phyloP scores from a whole-genome alignment of 2,113 vertebrate genomes.

The Apodemus sylvaticus region DNA sequence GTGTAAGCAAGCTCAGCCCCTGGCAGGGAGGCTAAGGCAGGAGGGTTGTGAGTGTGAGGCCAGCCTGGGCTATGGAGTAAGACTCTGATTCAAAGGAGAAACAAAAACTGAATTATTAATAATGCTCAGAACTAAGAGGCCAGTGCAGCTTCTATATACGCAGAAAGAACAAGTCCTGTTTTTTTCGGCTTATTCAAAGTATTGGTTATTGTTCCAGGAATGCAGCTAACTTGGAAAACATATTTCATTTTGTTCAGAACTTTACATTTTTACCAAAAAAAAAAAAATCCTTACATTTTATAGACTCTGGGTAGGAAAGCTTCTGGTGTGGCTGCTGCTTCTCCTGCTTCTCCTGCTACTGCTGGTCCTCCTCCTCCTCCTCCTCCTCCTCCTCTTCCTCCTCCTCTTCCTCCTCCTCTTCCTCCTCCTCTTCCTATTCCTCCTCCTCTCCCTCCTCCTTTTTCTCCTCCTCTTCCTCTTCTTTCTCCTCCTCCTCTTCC shows the following conservation, averaged over 20 bases:
- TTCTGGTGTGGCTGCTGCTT: background rate
- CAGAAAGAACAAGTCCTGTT: background rate
- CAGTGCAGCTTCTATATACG: conserved; percentile 3
- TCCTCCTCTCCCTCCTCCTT: too few species aligned
- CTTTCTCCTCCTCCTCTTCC: too few species aligned
- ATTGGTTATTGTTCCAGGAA: conserved; percentile 23
- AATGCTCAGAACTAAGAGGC: background rate
- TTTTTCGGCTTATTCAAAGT: background rate
- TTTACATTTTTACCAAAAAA: conserved; percentile 19
- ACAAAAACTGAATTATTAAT: background rate
- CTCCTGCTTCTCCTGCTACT: too few species aligned
- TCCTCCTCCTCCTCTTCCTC: too few species aligned
- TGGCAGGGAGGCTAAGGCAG: background rate
- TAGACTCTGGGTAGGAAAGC: background rate
- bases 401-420: too few species aligned
- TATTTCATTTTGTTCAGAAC: conserved; percentile 50
- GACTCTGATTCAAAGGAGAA: background rate
- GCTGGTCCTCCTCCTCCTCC: too few species aligned
- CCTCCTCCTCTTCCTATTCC: too few species aligned
- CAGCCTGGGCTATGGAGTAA: background rate
- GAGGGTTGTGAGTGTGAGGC: background rate
- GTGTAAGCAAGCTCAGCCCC: background rate
- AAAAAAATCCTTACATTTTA: background rate
- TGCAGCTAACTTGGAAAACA: background rate
- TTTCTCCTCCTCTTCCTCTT: too few species aligned